Evolutionary conservation across 2,888 invertebrate species (phyloP).

Genomic region (Aporophyla lueneburgensis): DNA sequence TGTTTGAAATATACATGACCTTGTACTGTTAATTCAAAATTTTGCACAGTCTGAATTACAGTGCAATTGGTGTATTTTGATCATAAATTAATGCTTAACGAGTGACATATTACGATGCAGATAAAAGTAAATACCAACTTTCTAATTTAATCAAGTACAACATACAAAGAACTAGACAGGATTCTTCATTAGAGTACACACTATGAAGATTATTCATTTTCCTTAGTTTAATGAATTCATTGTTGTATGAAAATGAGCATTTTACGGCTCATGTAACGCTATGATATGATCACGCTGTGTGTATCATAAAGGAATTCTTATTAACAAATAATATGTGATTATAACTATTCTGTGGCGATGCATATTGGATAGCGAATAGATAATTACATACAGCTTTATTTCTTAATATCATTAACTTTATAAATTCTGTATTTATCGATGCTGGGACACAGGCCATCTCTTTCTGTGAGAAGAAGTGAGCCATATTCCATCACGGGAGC

Average conservation of each 20-base stretch:
- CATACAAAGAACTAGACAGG: not conserved
- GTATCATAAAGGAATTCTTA: slow-evolving; percentile 3
- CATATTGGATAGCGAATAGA: not conserved
- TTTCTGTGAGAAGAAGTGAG: too few species aligned
- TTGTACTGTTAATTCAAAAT: not conserved
- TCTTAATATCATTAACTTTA: not conserved
- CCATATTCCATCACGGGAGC: too few species aligned
- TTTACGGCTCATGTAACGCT: not conserved
- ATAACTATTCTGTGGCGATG: not conserved
- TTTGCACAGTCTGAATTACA: not conserved
- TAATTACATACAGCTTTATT: not conserved
- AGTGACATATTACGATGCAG: not conserved
- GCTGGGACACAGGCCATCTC: too few species aligned
- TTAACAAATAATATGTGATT: not conserved
- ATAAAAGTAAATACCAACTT: not conserved
- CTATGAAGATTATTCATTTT: not conserved
- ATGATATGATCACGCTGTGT: not conserved
- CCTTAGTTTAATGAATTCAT: not conserved
- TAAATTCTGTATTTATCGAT: too few species aligned
- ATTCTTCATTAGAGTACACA: not conserved
- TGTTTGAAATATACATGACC: slow-evolving; percentile 20
- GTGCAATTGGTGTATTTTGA: not conserved
- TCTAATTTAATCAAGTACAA: not conserved
- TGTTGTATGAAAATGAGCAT: not conserved
- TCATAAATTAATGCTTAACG: not conserved